A percentile compares a stretch with the other conserved stretches of the same genome.
These are phyloP conservation scores for Caenorhabditis tropicalis DNA, from an alignment of 1,140 invertebrate species.

Conservation along the genomic window DNA sequence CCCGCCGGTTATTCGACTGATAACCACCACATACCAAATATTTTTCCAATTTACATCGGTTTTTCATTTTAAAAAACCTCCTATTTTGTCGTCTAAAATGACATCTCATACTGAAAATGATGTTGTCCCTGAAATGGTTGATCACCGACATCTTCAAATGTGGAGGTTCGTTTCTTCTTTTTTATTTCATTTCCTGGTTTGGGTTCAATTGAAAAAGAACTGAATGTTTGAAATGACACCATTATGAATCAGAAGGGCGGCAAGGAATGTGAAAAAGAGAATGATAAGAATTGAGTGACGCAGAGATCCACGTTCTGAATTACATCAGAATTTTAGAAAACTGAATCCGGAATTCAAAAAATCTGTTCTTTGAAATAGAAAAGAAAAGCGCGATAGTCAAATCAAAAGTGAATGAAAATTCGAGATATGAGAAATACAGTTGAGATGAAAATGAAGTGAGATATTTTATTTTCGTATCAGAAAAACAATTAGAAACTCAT, in stretches of 20 bases:
- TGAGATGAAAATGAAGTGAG: no score
- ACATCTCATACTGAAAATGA: conserved; percentile 16
- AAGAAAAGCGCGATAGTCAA: no score
- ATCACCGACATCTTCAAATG: conserved; percentile 34
- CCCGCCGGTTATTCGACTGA: conserved; percentile 30
- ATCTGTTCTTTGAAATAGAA: no score
- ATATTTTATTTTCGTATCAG: no score
- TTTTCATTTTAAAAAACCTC: background rate
- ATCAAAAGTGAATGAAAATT: no score
- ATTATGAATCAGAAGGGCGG: conserved; percentile 23
- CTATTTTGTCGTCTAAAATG: background rate
- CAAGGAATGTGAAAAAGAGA: background rate
- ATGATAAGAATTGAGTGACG: conserved; percentile 6
- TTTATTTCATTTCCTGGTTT: background rate
- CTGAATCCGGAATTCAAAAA: background rate
- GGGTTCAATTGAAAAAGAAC: background rate
- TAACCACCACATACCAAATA: conserved; percentile 37
- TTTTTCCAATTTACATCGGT: background rate
- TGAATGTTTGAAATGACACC: background rate
- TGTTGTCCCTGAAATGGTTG: conserved; percentile 28
- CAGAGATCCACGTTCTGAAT: background rate
- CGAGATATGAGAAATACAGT: no score
- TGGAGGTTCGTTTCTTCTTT: conserved; percentile 21
- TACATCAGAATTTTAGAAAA: background rate
- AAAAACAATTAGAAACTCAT: no score